Conservation (phyloP, 2,888 invertebrate species). For the Leptothorax acervorum region DNA sequence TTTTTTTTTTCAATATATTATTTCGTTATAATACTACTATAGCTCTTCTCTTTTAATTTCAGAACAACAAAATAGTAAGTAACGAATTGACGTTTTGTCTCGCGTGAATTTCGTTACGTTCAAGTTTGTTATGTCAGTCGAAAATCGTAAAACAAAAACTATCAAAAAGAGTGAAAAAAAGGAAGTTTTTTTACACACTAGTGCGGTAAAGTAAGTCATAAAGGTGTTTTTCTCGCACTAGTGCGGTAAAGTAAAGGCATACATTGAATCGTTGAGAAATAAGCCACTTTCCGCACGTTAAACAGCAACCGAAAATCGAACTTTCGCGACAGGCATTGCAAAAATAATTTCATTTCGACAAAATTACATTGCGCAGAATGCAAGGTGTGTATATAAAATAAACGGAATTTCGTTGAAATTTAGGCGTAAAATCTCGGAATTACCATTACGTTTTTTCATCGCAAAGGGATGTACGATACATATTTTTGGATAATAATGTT, state of each 20-base stretch:
- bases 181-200: no score
- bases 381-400: neutral
- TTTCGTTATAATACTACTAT: neutral
- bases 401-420: slow-evolving; percentile 21
- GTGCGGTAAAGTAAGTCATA: no score
- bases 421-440: neutral
- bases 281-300: no score
- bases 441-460: neutral
- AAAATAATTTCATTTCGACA: neutral
- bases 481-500: slow-evolving; percentile 29
- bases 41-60: neutral
- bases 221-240: no score
- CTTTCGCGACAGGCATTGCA: neutral
- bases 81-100: no score
- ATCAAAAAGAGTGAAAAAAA: no score
- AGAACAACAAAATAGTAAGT: neutral
- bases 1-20: neutral
- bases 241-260: no score
- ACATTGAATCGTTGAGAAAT: no score
- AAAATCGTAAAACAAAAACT: no score
- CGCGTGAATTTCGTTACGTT: no score
- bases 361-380: neutral
- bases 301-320: no score
- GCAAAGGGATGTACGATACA: neutral
- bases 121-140: no score